These are phyloP conservation scores for Myopa testacea DNA, from an alignment of 2,888 invertebrate genomes.

Conservation along the genomic window DNA sequence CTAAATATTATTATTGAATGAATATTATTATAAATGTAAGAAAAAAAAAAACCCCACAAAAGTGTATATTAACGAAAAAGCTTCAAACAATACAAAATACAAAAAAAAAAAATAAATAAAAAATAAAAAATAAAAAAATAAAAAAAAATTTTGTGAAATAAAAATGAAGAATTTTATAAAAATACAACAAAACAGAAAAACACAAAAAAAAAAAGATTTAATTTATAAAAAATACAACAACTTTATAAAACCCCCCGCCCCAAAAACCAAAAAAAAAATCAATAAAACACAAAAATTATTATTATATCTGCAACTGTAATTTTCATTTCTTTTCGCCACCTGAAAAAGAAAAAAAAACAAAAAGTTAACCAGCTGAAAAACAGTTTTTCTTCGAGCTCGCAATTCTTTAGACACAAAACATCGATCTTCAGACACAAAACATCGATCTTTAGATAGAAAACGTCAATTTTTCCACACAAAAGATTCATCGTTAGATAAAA, in stretches of 20 bases:
- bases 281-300: not conserved
- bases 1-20: slow-evolving; percentile 47
- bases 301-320: no score
- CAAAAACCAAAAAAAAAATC: not conserved
- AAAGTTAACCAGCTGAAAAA: no score
- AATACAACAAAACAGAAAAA: slow-evolving; percentile 38
- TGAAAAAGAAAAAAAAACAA: no score
- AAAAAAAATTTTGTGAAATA: slow-evolving; percentile 24
- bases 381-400: no score
- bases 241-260: slow-evolving; percentile 15
- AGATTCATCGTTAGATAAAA: no score
- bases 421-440: no score
- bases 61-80: slow-evolving; percentile 46
- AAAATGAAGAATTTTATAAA: slow-evolving; percentile 39
- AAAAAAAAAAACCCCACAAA: slow-evolving; percentile 40
- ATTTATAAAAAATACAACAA: slow-evolving; percentile 35
- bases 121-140: slow-evolving; percentile 46
- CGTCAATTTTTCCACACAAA: no score
- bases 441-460: no score
- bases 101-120: slow-evolving; percentile 28
- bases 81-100: slow-evolving; percentile 31
- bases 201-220: slow-evolving; percentile 35
- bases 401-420: no score
- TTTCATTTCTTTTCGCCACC: no score
- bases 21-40: slow-evolving; percentile 41